Base-by-base conservation (phyloP, 1,140 invertebrate genomes). In the Heliconius congener region DNA sequence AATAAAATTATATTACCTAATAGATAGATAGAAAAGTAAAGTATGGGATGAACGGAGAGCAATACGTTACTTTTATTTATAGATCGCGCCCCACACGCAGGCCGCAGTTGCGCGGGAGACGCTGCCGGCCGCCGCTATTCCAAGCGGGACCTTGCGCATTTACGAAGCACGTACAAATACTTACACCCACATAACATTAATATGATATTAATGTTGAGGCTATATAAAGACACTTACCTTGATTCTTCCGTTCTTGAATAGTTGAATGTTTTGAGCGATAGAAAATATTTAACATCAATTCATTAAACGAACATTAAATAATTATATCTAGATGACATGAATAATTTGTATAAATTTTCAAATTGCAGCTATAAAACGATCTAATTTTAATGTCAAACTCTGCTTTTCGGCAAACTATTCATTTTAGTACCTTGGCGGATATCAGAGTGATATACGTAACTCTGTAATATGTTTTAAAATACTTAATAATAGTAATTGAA, bases 1-100 rank as follows among this genome's bases (percentile, higher is more conserved):
- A 71, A 46, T 75, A 79, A 74, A 76, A 79, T 79, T 72, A 79
- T 76, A 79, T 76, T 79, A 76, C 74, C 73, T 76, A 79, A 76
- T 74, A 76, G 78, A 79, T 79, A 37, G 0, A 37, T 46, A 46
- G 42, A 46, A 16, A 46, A 46, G 3, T 46, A 46, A 76, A 76
- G 52, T 79, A 79, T 79, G 37, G 52, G 52, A 72, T 50, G 74
- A 71, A 73, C 74, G 72, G 72, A 79, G 66, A 66, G 73, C 78
- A 70, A 52, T 79, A 79, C 50, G 55, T 79, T 72, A 79, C 57
- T 34, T 75, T 79, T 79, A 79, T 79, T 79, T 75, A 79, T 79
- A 79, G 78, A 55, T 19, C 46, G 42, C 78, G 78, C 78, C 78
- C 74, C 78, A 79, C 78, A 76, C 78, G 74, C 78, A 72, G 73